phyloP scores from a whole-genome alignment of 2,888 invertebrate genomes.

The Papilio gigon region DNA sequence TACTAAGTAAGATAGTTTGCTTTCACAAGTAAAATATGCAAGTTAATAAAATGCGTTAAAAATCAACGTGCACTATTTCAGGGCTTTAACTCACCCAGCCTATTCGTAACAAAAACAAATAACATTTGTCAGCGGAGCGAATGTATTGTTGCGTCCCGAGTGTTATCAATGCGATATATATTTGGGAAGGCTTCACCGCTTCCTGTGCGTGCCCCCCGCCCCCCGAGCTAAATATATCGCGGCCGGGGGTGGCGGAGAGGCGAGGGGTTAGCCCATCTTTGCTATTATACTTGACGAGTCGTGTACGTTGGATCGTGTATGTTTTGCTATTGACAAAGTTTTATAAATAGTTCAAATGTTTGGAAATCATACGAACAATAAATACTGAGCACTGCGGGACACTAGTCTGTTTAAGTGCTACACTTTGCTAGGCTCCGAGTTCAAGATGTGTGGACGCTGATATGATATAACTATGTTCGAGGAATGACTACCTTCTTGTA shows the following conservation, averaged over 20 bases:
- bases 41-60: neutral
- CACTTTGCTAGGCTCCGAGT: no score
- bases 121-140: neutral
- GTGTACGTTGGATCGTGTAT: constrained; percentile 26
- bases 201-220: constrained; percentile 58
- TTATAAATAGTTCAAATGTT: neutral
- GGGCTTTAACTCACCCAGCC: neutral
- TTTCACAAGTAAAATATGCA: no score
- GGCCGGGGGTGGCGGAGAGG: constrained; percentile 41
- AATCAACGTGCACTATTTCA: neutral
- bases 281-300: constrained; percentile 31
- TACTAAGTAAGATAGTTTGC: no score
- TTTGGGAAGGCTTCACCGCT: constrained; percentile 46
- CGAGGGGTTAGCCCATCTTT: constrained; percentile 31
- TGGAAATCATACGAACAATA: no score
- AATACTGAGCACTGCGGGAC: no score
- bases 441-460: no score
- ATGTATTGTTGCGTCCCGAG: constrained; percentile 33
- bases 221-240: constrained; percentile 46
- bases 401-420: no score
- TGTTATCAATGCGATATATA: constrained; percentile 40
- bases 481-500: neutral
- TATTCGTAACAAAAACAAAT: neutral
- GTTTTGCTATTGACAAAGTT: neutral
- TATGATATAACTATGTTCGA: no score